A percentile compares a stretch with the other conserved stretches of the same genome.
These are phyloP conservation scores for Papilio dardanus DNA, from an alignment of 1,140 invertebrate genomes.

Conservation along the genomic window DNA sequence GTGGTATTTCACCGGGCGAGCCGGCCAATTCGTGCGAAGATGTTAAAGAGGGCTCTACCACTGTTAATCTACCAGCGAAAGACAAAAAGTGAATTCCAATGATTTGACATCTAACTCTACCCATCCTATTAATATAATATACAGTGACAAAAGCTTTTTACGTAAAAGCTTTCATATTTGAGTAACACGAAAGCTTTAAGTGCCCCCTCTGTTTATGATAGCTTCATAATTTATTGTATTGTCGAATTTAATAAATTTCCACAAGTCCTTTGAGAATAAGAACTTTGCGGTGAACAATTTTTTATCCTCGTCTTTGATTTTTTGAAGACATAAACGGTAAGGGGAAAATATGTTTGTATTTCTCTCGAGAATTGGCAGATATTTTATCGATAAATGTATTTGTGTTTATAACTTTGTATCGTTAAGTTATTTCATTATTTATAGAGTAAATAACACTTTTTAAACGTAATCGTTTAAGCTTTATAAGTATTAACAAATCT, in stretches of 20 bases:
- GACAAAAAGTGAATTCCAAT: neutral
- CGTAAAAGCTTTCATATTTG: constrained; percentile 23
- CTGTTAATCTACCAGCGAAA: neutral
- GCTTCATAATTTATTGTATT: constrained; percentile 34
- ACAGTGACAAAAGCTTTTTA: constrained; percentile 6
- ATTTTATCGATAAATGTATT: neutral
- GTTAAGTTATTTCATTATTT: too few species aligned
- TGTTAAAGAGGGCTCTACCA: too few species aligned
- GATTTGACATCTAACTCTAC: neutral
- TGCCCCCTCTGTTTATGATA: constrained; percentile 22
- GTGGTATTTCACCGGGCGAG: too few species aligned
- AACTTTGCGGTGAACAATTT: constrained; percentile 33
- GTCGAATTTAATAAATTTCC: constrained; percentile 40
- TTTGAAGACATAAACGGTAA: constrained; percentile 24
- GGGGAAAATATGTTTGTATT: constrained; percentile 6
- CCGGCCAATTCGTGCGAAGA: too few species aligned
- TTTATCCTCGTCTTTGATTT: constrained; percentile 29
- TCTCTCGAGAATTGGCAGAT: constrained; percentile 16
- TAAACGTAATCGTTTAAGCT: too few species aligned
- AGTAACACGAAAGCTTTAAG: constrained; percentile 11
- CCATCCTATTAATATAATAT: constrained; percentile 6
- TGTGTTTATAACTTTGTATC: neutral
- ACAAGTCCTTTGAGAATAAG: constrained; percentile 30
- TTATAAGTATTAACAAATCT: too few species aligned
- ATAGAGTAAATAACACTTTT: too few species aligned